These are phyloP conservation scores for Varanus salvator DNA, from an alignment of 2,113 vertebrate species.

Conservation along the genomic window DNA sequence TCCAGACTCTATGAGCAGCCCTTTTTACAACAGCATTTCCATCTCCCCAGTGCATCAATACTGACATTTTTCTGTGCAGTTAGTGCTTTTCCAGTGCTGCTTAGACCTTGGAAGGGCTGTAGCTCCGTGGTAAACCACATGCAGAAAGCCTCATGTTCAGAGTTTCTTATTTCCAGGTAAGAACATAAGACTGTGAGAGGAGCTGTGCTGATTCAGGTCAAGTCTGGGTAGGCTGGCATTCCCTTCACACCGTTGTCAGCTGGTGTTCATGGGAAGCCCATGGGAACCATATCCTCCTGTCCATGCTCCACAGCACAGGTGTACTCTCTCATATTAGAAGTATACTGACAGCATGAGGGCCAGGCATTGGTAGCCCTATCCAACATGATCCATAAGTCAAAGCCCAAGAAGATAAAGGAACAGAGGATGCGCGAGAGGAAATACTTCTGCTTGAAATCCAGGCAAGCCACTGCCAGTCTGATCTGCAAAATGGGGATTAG, in stretches of 20 bases:
- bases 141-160: neutral
- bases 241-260: neutral
- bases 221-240: neutral
- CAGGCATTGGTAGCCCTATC: no score
- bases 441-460: no score
- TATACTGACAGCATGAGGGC: no score
- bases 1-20: conserved; percentile 40
- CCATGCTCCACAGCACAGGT: no score
- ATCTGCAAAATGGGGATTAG: neutral
- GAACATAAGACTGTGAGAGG: neutral
- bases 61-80: neutral
- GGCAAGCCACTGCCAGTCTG: no score
- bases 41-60: neutral
- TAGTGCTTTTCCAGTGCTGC: neutral
- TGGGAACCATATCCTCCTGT: no score
- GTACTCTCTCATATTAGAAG: no score
- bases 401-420: no score
- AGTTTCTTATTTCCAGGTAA: neutral
- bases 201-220: neutral
- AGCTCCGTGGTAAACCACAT: neutral
- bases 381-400: no score
- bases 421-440: no score
- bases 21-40: conserved; percentile 26
- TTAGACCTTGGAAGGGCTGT: neutral
- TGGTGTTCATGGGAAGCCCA: no score